Base-by-base conservation (phyloP, 2,113 vertebrate genomes). In the Corydoras sp. region DNA sequence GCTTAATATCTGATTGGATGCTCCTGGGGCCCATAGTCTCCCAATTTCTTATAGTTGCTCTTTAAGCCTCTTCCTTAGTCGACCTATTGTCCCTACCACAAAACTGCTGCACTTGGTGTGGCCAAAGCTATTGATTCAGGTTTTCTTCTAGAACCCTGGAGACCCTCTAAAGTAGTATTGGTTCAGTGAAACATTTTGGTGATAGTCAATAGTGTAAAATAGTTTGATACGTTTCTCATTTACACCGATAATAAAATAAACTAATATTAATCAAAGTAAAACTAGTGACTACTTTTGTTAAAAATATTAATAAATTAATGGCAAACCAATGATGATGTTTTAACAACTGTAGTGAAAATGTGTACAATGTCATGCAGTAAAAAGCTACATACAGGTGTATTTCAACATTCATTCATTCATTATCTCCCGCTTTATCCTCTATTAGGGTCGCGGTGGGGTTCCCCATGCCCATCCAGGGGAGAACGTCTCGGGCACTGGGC, bases 51-150 rank as follows among this genome's bases (percentile, higher is more conserved):
- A 62, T 65, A 30, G 15, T 2, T 58, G 67, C 55, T 69, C 61
- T 65, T 59, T 49, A 58, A 48, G 48, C 56, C 64, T 35, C 30
- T 53, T 35, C 65, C 71, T 61, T 35, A 49, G 35, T 71, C 61
- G 69, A 72, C 68, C 61, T 1, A 31, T 51, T 75, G 59, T 71
- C 75, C 77, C 72, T 48, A 58, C 75, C 76, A 65, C 54, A 63
- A 56, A 35, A 73, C 62, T 49, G 51, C 67, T 64, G 62, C 62
- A 49, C 58, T 71, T 76, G 62, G 51, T 50, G 14, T 49, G 50
- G 59, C 65, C 69, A 13, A 14, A 12, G 58, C 11, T 70, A 78
- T 76, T 51, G 79, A 78, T 78, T 72, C 59, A 58, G 54, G 56
- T 35, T 55, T 68, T 55, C 63, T 65, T 58, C n/a, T 63, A n/a